phyloP scores from a whole-genome alignment of 2,797 vertebrate species.

The Halcyon smyrnensis region DNA sequence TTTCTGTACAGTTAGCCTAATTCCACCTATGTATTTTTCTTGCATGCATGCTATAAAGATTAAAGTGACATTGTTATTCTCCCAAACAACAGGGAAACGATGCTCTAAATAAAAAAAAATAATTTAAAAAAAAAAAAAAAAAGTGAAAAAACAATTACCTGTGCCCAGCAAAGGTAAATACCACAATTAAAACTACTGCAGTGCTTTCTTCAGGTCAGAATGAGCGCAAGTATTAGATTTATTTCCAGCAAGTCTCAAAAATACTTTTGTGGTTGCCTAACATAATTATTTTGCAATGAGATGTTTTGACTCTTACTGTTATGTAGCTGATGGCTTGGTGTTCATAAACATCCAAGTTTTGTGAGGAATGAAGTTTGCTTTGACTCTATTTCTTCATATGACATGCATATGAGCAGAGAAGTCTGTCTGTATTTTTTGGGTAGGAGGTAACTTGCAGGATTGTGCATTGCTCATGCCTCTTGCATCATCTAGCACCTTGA shows the following conservation, averaged over 20 bases:
- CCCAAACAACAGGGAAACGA: background rate
- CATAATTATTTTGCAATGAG: background rate
- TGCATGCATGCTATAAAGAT: background rate
- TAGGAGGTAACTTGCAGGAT: background rate
- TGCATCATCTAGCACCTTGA: accelerated
- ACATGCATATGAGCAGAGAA: background rate
- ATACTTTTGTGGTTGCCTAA: background rate
- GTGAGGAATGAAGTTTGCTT: background rate
- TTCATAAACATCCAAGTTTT: background rate
- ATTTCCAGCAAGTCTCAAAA: background rate
- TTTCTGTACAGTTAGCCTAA: background rate
- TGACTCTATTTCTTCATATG: background rate
- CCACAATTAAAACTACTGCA: background rate
- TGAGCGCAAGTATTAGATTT: background rate
- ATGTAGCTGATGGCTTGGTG: background rate
- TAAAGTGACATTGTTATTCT: background rate
- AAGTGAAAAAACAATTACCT: background rate
- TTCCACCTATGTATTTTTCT: background rate
- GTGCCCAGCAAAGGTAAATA: background rate
- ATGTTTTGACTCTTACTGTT: background rate
- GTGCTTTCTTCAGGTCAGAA: background rate
- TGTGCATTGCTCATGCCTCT: background rate
- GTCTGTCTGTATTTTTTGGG: accelerated
- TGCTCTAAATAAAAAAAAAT: background rate
- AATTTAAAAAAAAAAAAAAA: too few species aligned